These are phyloP conservation scores for Actinemys pallida DNA, from an alignment of 2,113 vertebrate genomes.

Conservation along the genomic window DNA sequence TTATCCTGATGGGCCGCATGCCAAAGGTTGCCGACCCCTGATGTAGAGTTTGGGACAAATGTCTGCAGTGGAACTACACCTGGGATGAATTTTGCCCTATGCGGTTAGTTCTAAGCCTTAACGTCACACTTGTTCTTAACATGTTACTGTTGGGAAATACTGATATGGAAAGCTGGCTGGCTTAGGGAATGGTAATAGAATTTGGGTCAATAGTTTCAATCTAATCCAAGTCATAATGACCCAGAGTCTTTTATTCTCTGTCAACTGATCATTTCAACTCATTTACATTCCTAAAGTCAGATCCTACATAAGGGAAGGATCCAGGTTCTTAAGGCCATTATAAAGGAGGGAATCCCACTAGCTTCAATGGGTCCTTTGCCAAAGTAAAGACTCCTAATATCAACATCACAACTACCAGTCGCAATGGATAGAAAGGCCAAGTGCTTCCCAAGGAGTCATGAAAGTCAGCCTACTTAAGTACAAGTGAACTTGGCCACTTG, in stretches of 20 bases:
- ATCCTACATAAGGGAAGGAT: not conserved
- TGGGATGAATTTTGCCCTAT: not conserved
- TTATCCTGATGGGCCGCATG: too few relatives aligned
- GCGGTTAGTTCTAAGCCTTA: not conserved
- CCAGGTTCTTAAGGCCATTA: not conserved
- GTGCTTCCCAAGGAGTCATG: not conserved
- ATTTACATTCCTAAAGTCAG: not conserved
- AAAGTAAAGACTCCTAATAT: not conserved
- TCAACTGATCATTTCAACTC: not conserved
- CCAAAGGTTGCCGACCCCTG: too few relatives aligned
- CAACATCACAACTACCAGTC: not conserved
- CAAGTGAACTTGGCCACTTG: not conserved
- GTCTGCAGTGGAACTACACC: accelerated
- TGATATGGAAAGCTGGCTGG: too few relatives aligned
- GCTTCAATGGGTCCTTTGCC: not conserved
- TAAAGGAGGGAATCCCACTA: not conserved
- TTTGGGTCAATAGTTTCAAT: not conserved
- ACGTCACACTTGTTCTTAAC: not conserved
- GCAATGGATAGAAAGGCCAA: accelerated
- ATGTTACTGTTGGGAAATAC: not conserved
- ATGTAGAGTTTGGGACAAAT: not conserved
- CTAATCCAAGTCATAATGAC: not conserved
- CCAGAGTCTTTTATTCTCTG: not conserved
- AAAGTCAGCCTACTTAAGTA: not conserved
- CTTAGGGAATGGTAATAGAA: not conserved